A percentile compares a stretch with the other conserved stretches of the same genome.
Conservation (phyloP, 2,888 invertebrate genomes). For the Argyresthia albistria region DNA sequence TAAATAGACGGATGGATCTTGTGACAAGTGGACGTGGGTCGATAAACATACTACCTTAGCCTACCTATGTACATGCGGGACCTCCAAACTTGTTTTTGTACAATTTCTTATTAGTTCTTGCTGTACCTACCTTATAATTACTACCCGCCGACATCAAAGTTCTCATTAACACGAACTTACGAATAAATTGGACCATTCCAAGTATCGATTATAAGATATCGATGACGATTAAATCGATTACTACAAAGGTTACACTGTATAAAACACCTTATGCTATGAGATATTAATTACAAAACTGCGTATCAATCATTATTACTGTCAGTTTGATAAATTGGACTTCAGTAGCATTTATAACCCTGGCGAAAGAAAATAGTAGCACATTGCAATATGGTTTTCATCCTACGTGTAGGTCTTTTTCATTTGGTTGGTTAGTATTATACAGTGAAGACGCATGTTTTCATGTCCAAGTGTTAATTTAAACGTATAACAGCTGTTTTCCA, state of each 20-base stretch:
- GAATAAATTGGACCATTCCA: conserved; percentile 9
- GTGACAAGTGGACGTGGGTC: too few relatives aligned
- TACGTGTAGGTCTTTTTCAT: not conserved
- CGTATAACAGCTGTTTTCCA: not conserved
- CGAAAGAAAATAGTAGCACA: not conserved
- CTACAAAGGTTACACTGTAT: conserved; percentile 32
- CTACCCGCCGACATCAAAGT: too few relatives aligned
- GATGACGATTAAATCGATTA: conserved; percentile 29
- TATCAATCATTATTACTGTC: conserved; percentile 34
- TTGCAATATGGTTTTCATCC: not conserved
- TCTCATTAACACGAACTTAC: too few relatives aligned
- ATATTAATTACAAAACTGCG: conserved; percentile 31
- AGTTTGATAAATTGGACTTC: conserved; percentile 14
- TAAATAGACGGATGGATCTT: too few relatives aligned
- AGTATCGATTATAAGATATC: conserved; percentile 29
- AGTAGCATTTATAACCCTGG: conserved; percentile 6
- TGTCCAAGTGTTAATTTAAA: not conserved
- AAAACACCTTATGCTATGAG: conserved; percentile 14
- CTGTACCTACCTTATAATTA: not conserved
- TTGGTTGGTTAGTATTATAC: not conserved
- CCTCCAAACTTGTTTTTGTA: too few relatives aligned
- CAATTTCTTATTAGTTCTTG: too few relatives aligned
- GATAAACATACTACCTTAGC: too few relatives aligned
- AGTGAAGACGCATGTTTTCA: not conserved
- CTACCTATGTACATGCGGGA: too few relatives aligned